Evolutionary conservation across 2,888 invertebrate genomes (phyloP), one percentile per base, ranked within the genome.

Genomic region (Drosophila birchii): DNA sequence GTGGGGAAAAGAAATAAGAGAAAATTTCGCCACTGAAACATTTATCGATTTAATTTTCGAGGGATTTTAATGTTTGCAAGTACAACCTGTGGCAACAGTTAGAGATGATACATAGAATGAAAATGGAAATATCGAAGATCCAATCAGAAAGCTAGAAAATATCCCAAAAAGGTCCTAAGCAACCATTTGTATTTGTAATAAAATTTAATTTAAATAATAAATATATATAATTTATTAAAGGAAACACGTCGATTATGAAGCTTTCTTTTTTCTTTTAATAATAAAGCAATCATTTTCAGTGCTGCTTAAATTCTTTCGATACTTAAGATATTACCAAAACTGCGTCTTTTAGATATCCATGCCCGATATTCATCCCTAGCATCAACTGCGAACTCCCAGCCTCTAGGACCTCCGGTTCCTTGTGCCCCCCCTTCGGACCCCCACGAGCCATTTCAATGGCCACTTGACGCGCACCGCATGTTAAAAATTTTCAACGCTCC

Each of bases 381-480:
- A 6, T 7, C 34, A 6, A 51, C 20, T 20, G 51, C 5, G 16
- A 9, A 26, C 45, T 38, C 11, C 12, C 51, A 14, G 36, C 26
- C 45, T 23, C 29, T 14, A 4, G 8, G 18, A 5, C 29, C 29
- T 5, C 18, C 36, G 6, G 11, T 2, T 29, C 32, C 29, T n/a
- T 26, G 43, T 39, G 8, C 18, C 45, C 41, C 45, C 41, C 26
- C 18, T 5, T 7, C 36, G n/a, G 18, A 5, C 36, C 61, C 51
- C 71, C 54, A 39, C 26, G 29, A 39, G 56, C 64, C 68, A 43
- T 57, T 47, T 63, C 66, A 73, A 59, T 57, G 76, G 62, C 76
- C 78, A 78, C 78, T 76, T 76, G 78, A 77, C 68, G 76, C 63
- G 75, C 64, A 60, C 75, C 73, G 76, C 78, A 78, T 78, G 78